Base-by-base conservation (phyloP, 2,888 invertebrate genomes). In the Ormyrus nitidulus region DNA sequence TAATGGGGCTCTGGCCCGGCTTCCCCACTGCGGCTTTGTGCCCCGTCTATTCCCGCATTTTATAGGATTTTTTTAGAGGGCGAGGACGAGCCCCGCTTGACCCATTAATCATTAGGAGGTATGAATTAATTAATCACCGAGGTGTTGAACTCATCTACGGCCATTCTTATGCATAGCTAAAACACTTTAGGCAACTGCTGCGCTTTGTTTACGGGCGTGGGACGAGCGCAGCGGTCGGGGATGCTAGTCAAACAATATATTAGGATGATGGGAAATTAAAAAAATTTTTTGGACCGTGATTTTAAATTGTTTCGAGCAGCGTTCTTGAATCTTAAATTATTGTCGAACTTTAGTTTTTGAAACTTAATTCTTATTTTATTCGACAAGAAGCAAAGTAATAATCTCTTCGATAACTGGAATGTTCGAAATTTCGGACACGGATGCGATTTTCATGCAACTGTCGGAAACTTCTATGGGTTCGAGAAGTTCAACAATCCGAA, bases 141-240 rank as follows among this genome's bases (percentile, higher is more conserved):
- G 77, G 80, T 80, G 80, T 77, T 77, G 80, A 77, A 34, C 66
- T n/a, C 19, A 10, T 68, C 48, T 68, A 69, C 44, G 71, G 11
- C 49, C 11, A 53, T 69, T 51, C 71, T 59, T 44, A 72, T 59
- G 44, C 19, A 54, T 64, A 65, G 19, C 19, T 19, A 19, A 19
- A 19, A 19, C 53, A 62, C 62, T 58, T 74, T 69, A 44, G 19
- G 19, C 10, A 53, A 19, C 19, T 19, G 19, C 19, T 19, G 19
- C 19, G 1, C 19, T 19, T 19, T 19, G 19, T 19, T 19, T 19
- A 19, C 19, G 19, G 19, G 19, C 19, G 19, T 19, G 19, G 19
- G 19, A 19, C 19, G 19, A 19, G 19, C 19, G 19, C 19, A 19
- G 19, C 19, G 19, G 1, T 19, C 19, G 19, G 19, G 1, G 19